These are phyloP conservation scores for Adineta ricciae DNA, from an alignment of 2,888 invertebrate genomes.

Conservation along the genomic window DNA sequence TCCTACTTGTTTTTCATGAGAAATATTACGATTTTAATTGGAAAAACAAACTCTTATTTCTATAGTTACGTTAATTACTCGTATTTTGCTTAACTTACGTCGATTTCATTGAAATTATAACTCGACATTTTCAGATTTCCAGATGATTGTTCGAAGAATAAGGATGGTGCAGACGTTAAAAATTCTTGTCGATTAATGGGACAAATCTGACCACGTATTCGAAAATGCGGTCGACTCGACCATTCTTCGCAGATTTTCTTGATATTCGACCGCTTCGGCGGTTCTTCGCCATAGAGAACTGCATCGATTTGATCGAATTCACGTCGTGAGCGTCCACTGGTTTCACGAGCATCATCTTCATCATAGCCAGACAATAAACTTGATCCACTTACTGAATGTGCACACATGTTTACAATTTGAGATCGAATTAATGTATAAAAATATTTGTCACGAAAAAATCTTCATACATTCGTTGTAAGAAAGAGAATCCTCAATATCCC, in stretches of 20 bases:
- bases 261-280: neutral
- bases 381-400: neutral
- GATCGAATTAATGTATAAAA: no score
- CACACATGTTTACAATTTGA: neutral
- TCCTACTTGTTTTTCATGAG: no score
- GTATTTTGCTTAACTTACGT: neutral
- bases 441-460: no score
- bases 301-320: slow-evolving; percentile 6
- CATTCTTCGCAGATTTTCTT: slow-evolving; percentile 18
- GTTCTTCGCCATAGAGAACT: neutral
- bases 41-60: neutral
- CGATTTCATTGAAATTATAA: neutral
- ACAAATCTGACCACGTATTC: neutral
- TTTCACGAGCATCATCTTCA: slow-evolving; percentile 3
- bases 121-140: neutral
- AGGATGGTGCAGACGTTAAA: neutral
- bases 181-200: neutral
- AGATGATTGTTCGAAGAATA: neutral
- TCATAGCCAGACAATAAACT: slow-evolving; percentile 2
- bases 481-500: no score
- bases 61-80: neutral
- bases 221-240: neutral
- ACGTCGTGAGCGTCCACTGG: slow-evolving; percentile 10
- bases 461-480: no score
- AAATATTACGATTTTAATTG: neutral